A percentile compares a stretch with the other conserved stretches of the same genome.
Evolutionary conservation across 2,797 vertebrate species (phyloP).

Genomic region (Lagorchestes hirsutus): DNA sequence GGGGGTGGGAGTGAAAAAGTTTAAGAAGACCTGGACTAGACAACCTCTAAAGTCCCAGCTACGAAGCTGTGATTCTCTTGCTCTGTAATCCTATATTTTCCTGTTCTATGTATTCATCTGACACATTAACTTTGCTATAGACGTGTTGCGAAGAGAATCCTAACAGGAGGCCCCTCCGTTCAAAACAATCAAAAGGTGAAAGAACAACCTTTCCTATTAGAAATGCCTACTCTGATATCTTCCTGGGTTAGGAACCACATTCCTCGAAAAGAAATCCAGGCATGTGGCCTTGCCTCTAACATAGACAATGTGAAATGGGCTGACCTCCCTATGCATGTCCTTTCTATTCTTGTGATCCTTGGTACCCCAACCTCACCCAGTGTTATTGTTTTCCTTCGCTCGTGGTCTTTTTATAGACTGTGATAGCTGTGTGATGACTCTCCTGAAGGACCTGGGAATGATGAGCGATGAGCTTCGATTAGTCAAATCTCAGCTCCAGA

Average conservation of each 20-base stretch:
- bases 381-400: constrained; percentile 54
- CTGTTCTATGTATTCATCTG: neutral
- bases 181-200: constrained; percentile 18
- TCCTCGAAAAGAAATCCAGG: neutral
- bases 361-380: neutral
- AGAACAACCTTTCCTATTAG: constrained; percentile 13
- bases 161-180: neutral
- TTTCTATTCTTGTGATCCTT: neutral
- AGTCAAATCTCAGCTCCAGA: constrained; percentile 90
- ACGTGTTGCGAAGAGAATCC: neutral
- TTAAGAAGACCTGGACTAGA: too few relatives aligned
- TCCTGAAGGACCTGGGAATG: constrained; percentile 91
- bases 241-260: neutral
- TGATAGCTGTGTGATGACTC: constrained; percentile 93
- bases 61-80: neutral
- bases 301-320: rapidly evolving
- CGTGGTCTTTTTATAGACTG: constrained; percentile 88
- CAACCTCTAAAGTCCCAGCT: neutral
- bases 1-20: neutral
- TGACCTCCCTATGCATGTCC: neutral
- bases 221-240: neutral
- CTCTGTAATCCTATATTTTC: neutral
- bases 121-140: neutral
- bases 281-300: neutral
- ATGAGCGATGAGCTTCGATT: constrained; percentile 88